Evolutionary conservation across 2,113 vertebrate species (phyloP), one percentile per base, ranked within the genome.

Genomic region (Bombycilla garrulus): DNA sequence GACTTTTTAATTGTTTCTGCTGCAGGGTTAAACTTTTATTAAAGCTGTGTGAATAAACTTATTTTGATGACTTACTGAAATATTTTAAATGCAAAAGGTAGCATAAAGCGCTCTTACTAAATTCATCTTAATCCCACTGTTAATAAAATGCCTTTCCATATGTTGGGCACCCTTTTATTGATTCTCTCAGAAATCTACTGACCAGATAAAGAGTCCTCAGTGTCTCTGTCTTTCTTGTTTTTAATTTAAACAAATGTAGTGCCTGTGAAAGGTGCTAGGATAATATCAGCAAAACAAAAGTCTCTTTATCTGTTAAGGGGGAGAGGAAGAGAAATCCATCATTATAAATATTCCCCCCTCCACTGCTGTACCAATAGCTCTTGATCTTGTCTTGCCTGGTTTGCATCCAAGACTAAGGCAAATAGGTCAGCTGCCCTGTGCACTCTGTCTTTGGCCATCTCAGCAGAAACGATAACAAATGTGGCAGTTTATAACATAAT

Each of bases 1-100:
- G 87, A 77, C 87, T 83, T 94, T 81, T 82, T 91, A 91, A 92
- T 95, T 94, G 87, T 88, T 97, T 87, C 91, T 90, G 62, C 79
- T 91, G 66, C 70, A 86, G 58, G 54, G 66, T 80, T 90, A 89
- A 91, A 90, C 33, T 24, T 95, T 85, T 91, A 88, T 85, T 93
- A 95, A 95, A 95, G 81, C 71, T 18, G 50, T 77, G 35, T 95
- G 89, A 91, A 94, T 88, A 73, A 82, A 91, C 62, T 62, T 90
- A 82, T 80, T 95, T 77, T 91, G 70, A 77, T 94, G 66, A 72
- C 71, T 95, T 65, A 51, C 54, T 81, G 74, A 96, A 96, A 70
- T 91, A 91, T 54, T 85, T 94, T 86, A 82, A 70, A 94, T 54
- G 62, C n/a, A 70, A 73, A 80, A 94, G 26, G 54, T 73, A 86